Conservation (phyloP, 1,140 invertebrate genomes). For the Procambarus virginalis region DNA sequence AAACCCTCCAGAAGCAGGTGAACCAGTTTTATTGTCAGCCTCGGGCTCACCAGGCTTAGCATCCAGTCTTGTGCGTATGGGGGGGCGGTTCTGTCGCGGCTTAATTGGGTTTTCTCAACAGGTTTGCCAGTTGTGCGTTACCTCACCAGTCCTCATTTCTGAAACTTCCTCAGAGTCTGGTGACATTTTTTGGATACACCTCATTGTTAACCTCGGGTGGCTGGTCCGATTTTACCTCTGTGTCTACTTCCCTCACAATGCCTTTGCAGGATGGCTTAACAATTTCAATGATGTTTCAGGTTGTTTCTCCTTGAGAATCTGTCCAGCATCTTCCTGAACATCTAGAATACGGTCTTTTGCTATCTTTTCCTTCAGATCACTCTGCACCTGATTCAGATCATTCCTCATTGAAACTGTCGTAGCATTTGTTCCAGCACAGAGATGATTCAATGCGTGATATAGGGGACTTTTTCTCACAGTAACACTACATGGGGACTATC, state of each 20-base stretch:
- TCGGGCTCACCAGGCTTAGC: not conserved
- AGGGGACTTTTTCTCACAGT: not conserved
- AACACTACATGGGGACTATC: not conserved
- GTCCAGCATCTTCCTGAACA: not conserved
- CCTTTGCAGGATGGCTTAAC: not conserved
- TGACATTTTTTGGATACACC: not conserved
- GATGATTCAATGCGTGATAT: not conserved
- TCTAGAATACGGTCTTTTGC: too few species aligned
- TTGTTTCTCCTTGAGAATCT: not conserved
- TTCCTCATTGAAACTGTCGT: too few species aligned
- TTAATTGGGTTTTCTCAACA: not conserved
- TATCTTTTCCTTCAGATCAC: too few species aligned
- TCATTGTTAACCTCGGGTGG: not conserved
- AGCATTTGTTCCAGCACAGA: too few species aligned
- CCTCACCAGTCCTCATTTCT: not conserved
- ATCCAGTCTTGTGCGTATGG: not conserved
- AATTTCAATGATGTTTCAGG: not conserved
- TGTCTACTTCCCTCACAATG: not conserved
- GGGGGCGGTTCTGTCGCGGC: not conserved
- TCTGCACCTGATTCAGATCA: too few species aligned
- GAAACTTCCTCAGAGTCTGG: not conserved
- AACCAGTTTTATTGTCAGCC: not conserved
- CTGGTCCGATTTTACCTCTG: not conserved
- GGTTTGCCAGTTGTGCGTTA: not conserved
- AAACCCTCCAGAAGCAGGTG: not conserved